These are phyloP conservation scores for Volucella inanis DNA, from an alignment of 2,888 invertebrate genomes.

Conservation along the genomic window DNA sequence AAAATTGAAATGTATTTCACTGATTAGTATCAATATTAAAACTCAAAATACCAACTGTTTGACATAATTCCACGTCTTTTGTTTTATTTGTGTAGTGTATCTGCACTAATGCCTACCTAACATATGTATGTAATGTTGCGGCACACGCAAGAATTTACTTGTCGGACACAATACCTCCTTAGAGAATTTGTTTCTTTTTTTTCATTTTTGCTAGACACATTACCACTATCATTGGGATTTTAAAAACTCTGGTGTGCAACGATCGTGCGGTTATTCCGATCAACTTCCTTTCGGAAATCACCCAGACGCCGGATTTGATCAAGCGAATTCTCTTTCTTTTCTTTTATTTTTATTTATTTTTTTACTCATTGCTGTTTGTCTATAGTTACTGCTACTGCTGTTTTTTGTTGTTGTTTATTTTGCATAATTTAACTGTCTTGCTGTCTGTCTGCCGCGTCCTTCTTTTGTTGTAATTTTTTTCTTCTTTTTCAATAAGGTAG, in stretches of 20 bases:
- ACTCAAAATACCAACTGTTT: too few relatives aligned
- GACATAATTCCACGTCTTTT: background rate
- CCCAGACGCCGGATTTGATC: constrained; percentile 75
- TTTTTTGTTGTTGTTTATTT: constrained; percentile 31
- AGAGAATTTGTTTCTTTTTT: background rate
- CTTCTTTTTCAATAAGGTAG: background rate
- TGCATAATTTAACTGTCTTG: constrained; percentile 42
- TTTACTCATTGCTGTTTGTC: constrained; percentile 3
- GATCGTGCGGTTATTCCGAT: constrained; percentile 73
- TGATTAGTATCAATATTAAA: too few relatives aligned
- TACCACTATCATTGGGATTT: constrained; percentile 35
- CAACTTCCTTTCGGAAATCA: constrained; percentile 74
- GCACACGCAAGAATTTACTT: constrained; percentile 54
- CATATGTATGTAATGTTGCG: background rate
- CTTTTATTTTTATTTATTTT: constrained; percentile 17
- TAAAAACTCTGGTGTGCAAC: constrained; percentile 51
- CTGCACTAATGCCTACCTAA: constrained; percentile 18
- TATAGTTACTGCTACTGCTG: constrained; percentile 12
- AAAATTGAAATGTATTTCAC: too few relatives aligned
- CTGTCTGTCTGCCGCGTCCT: constrained; percentile 42
- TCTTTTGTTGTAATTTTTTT: constrained; percentile 27
- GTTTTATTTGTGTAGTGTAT: constrained; percentile 34
- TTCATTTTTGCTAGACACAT: constrained; percentile 43
- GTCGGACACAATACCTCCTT: constrained; percentile 15
- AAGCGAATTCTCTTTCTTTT: constrained; percentile 55